Percentiles rank a stretch among this genome's conserved stretches.
Conservation (phyloP, 2,888 invertebrate genomes). For the Boloria euphrosyne region DNA sequence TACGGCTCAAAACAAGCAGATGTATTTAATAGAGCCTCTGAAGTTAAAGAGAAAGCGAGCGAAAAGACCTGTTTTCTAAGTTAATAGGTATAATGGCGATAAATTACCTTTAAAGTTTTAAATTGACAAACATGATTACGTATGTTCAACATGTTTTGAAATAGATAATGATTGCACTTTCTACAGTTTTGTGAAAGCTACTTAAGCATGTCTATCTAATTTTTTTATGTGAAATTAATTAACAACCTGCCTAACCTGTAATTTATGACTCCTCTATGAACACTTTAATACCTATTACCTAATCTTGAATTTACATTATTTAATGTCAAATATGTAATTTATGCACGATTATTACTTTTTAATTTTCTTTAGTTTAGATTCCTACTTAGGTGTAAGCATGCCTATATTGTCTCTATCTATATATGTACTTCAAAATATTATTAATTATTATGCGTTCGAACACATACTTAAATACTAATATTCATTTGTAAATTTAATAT, state of each 20-base stretch:
- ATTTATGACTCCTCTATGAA: neutral
- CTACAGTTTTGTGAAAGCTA: conserved; percentile 20
- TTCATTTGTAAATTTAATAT: no score
- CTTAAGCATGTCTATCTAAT: conserved; percentile 7
- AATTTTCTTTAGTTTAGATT: no score
- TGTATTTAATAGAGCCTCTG: conserved; percentile 4
- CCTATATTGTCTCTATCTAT: no score
- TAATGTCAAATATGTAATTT: no score
- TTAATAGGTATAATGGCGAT: conserved; percentile 4
- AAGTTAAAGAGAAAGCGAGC: conserved; percentile 14
- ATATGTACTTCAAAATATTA: no score
- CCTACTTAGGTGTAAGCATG: no score
- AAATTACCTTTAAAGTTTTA: conserved; percentile 8
- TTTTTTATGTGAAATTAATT: conserved; percentile 8
- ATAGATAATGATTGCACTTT: conserved; percentile 12
- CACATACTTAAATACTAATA: no score
- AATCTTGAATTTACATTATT: no score
- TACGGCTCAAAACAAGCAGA: neutral
- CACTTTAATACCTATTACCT: no score
- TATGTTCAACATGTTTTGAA: conserved; percentile 20
- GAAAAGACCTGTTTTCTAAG: conserved; percentile 12
- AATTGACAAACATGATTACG: conserved; percentile 1
- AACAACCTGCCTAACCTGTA: neutral
- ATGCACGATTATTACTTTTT: no score
- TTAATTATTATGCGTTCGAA: no score